Conservation (phyloP, 2,888 invertebrate species). For the Balanococcus diminutus region DNA sequence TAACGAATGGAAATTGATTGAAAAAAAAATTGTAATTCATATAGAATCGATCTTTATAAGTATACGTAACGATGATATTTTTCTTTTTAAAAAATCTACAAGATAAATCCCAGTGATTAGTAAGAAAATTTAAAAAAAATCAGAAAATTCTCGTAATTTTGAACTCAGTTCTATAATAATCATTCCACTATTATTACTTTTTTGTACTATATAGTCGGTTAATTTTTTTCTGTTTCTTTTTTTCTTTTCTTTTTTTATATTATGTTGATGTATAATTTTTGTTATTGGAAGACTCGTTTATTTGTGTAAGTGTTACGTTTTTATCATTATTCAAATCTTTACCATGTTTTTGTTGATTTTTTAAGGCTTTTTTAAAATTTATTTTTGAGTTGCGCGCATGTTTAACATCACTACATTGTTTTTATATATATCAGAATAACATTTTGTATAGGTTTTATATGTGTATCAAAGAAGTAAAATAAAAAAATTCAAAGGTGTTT, state of each 20-base stretch:
- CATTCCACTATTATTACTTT: slow-evolving; percentile 25
- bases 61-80: background rate
- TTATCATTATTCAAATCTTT: slow-evolving; percentile 43
- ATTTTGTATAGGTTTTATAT: slow-evolving; percentile 36
- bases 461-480: background rate
- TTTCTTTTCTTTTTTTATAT: no score
- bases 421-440: slow-evolving; percentile 30
- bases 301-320: slow-evolving; percentile 42
- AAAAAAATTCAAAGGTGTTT: background rate
- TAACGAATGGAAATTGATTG: background rate
- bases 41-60: background rate
- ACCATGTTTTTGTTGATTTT: slow-evolving; percentile 45
- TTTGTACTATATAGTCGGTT: slow-evolving; percentile 15
- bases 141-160: slow-evolving; percentile 17
- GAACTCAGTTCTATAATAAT: slow-evolving; percentile 39
- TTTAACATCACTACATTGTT: slow-evolving; percentile 30
- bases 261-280: slow-evolving; percentile 40
- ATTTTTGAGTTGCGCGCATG: slow-evolving; percentile 42
- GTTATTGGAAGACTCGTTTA: slow-evolving; percentile 48
- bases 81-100: background rate
- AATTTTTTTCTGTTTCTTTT: slow-evolving; percentile 29
- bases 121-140: background rate
- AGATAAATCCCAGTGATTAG: slow-evolving; percentile 18
- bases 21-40: background rate
- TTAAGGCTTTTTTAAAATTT: slow-evolving; percentile 8